A percentile compares a stretch with the other conserved stretches of the same genome.
Evolutionary conservation across 2,113 vertebrate species (phyloP).

Genomic region (Xyrauchen texanus): DNA sequence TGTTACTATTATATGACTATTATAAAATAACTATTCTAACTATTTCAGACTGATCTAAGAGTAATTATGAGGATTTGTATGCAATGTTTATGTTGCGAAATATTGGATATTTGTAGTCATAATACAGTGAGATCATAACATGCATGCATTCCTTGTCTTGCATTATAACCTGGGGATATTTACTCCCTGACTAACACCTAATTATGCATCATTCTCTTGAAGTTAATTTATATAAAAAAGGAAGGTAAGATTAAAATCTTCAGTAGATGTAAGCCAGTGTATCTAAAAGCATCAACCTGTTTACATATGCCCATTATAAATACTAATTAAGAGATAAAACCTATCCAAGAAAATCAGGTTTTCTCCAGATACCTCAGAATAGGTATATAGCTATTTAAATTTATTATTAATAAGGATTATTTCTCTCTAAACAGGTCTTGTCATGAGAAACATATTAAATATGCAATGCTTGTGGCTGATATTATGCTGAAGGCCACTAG

Average conservation of each 20-base stretch:
- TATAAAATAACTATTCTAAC: no score
- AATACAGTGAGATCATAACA: no score
- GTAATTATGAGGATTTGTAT: not conserved
- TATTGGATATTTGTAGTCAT: no score
- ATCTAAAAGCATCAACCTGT: no score
- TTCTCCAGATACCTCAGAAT: not conserved
- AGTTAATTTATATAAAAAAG: no score
- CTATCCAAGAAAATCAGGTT: not conserved
- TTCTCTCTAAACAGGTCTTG: conserved; percentile 4
- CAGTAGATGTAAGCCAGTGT: no score
- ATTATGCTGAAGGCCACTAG: conserved; percentile 63
- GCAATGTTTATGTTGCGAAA: not conserved
- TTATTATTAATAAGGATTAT: conserved; percentile 10
- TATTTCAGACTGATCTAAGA: conserved; percentile 6
- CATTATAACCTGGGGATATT: no score
- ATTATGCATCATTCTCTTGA: no score
- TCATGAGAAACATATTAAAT: not conserved
- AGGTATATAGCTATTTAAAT: not conserved
- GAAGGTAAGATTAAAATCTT: no score
- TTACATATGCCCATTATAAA: conserved; percentile 1
- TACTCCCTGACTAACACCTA: no score
- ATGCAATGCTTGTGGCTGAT: conserved; percentile 27
- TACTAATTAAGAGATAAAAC: not conserved
- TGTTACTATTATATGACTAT: no score
- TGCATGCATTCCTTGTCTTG: no score